Percentiles rank a stretch among this genome's conserved stretches.
Evolutionary conservation across 2,888 invertebrate species (phyloP).

Genomic region (Parnassius smintheus): DNA sequence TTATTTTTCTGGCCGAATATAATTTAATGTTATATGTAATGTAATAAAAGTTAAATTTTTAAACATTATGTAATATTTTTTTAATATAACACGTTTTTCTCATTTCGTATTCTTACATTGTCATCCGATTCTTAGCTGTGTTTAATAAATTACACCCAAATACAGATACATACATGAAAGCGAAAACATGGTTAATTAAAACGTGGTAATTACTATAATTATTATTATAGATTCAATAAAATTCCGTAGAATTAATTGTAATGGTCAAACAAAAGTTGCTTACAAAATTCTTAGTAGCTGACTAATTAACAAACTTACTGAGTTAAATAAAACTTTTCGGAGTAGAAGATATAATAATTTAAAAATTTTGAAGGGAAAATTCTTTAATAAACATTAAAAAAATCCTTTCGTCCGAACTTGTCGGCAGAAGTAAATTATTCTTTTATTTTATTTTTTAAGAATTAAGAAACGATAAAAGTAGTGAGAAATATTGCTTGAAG

Average conservation of each 20-base stretch:
- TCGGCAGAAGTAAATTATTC: conserved; percentile 10
- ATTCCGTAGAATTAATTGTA: background rate
- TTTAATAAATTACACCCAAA: too few relatives aligned
- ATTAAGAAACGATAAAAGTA: conserved; percentile 19
- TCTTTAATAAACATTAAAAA: conserved; percentile 12
- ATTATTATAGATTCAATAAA: too few relatives aligned
- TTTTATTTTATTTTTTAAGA: conserved; percentile 15
- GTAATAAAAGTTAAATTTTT: too few relatives aligned
- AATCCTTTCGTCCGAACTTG: conserved; percentile 12
- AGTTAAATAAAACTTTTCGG: conserved; percentile 16
- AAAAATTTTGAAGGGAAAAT: conserved; percentile 17
- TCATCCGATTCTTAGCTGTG: too few relatives aligned
- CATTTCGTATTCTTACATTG: too few relatives aligned
- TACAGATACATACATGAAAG: too few relatives aligned
- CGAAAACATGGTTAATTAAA: too few relatives aligned
- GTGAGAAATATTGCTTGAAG: conserved; percentile 16
- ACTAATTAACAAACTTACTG: conserved; percentile 17
- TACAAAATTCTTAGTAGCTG: conserved; percentile 13
- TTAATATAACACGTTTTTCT: too few relatives aligned
- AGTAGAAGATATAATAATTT: conserved; percentile 12
- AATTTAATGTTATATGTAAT: too few relatives aligned
- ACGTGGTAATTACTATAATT: too few relatives aligned
- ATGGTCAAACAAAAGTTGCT: background rate
- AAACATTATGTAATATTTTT: too few relatives aligned
- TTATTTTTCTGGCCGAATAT: too few relatives aligned